Evolutionary conservation across 2,888 invertebrate species (phyloP), one percentile per base, ranked within the genome.

Genomic region (Steinernema scapterisci): DNA sequence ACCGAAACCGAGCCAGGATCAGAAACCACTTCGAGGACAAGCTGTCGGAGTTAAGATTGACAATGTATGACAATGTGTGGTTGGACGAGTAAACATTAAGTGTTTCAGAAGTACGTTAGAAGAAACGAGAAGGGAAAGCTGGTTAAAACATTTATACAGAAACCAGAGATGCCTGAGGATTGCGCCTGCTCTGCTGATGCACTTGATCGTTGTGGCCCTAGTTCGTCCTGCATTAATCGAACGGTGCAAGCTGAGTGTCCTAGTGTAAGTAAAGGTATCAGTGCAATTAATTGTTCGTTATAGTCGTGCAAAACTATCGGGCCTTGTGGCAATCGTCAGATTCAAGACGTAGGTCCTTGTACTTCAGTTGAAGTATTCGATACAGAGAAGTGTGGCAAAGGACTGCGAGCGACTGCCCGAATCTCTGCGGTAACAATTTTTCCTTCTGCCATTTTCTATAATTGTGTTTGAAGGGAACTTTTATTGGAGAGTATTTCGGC

Each of bases 281-380:
- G n/a, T n/a, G n/a, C n/a, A n/a, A n/a, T n/a, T n/a, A n/a, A n/a
- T n/a, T n/a, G n/a, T 1, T 19, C 6, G 63, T 21, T 25, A 9
- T 13, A 25, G 63, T 63, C 25, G 13, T 31, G 63, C 16, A 25
- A 63, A 13, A n/a, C 1, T 16, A 31, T 16, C 16, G 31, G 63
- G 2, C 27, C 13, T 5, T 63, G 63, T 19, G 16, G 16, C 16
- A 63, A 63, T 13, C 63, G 63, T 2, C 27, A 27, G 31, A 31
- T 63, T 16, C 27, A 27, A 31, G 25, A 27, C 13, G 31, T 16
- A 6, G 16, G 27, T 2, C 23, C 23, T 2, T 63, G 63, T 31
- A 38, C 27, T 3, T 63, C 63, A 38, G 16, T 63, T 1, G 63
- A 63, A 31, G 31, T 63, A 1, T 63, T 63, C n/a, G 63, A 63